These are phyloP conservation scores for Spilosoma lubricipeda DNA, from an alignment of 2,888 invertebrate genomes.

Conservation along the genomic window DNA sequence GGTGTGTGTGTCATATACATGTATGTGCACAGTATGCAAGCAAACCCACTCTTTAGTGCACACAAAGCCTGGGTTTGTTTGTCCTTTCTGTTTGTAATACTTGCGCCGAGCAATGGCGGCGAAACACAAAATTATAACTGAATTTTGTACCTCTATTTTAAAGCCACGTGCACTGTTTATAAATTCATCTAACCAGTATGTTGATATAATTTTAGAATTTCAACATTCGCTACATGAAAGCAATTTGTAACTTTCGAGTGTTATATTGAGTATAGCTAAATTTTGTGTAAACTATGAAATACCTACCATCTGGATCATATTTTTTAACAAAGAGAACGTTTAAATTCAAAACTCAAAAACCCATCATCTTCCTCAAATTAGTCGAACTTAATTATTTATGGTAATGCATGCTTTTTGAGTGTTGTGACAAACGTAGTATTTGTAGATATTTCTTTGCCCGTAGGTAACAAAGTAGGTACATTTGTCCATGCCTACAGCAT, in stretches of 20 bases:
- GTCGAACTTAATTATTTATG: too few species aligned
- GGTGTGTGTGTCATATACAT: constrained; percentile 22
- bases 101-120: constrained; percentile 53
- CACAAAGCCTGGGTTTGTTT: constrained; percentile 71
- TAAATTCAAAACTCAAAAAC: too few species aligned
- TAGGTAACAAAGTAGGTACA: too few species aligned
- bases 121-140: constrained; percentile 73
- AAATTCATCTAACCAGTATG: constrained; percentile 53
- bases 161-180: constrained; percentile 47
- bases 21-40: constrained; percentile 33
- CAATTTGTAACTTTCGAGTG: constrained; percentile 18
- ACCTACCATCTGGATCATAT: background rate
- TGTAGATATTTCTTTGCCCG: too few species aligned
- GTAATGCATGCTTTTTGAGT: too few species aligned
- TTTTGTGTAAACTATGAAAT: constrained; percentile 7
- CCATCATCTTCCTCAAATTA: too few species aligned
- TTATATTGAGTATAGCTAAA: constrained; percentile 14
- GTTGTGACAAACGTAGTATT: too few species aligned
- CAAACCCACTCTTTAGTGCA: constrained; percentile 63
- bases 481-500: too few species aligned
- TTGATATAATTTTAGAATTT: constrained; percentile 46
- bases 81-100: constrained; percentile 70
- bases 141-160: constrained; percentile 69
- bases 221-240: constrained; percentile 34
- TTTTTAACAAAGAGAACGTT: too few species aligned